Evolutionary conservation across 2,113 vertebrate species (phyloP).

Genomic region (Speoplatyrhinus poulsoni): DNA sequence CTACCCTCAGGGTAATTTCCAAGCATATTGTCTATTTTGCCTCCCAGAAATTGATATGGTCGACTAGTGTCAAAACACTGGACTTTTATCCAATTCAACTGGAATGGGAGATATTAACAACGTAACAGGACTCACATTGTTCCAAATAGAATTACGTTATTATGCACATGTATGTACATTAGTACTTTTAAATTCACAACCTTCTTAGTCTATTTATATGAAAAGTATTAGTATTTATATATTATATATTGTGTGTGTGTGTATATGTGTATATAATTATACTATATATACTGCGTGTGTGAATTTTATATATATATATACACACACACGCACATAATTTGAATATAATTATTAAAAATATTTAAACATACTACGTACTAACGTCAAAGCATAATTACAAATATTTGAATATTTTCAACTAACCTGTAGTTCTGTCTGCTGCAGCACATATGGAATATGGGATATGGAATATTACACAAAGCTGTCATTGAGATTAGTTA

Average conservation of each 20-base stretch:
- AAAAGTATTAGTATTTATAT: no score
- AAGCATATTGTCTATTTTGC: conserved; percentile 25
- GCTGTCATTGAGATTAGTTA: background rate
- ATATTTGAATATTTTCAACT: no score
- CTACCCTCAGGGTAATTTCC: conserved; percentile 31
- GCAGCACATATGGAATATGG: background rate
- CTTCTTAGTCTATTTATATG: background rate
- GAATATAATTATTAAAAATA: no score
- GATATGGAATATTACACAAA: background rate
- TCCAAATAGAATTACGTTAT: conserved; percentile 27
- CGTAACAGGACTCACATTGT: conserved; percentile 3
- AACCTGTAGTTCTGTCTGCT: no score
- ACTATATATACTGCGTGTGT: no score
- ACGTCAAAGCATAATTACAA: no score
- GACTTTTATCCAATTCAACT: conserved; percentile 38
- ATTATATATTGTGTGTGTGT: background rate
- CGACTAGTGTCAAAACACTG: conserved; percentile 29
- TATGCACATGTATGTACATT: conserved; percentile 9
- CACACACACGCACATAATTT: no score
- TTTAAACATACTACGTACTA: no score
- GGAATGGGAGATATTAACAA: conserved; percentile 20
- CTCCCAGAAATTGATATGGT: conserved; percentile 50
- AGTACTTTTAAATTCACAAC: background rate
- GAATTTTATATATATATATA: no score
- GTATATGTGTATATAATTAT: background rate